A percentile compares a stretch with the other conserved stretches of the same genome.
Conservation (phyloP, 1,140 invertebrate genomes). For the Drosophila varians region DNA sequence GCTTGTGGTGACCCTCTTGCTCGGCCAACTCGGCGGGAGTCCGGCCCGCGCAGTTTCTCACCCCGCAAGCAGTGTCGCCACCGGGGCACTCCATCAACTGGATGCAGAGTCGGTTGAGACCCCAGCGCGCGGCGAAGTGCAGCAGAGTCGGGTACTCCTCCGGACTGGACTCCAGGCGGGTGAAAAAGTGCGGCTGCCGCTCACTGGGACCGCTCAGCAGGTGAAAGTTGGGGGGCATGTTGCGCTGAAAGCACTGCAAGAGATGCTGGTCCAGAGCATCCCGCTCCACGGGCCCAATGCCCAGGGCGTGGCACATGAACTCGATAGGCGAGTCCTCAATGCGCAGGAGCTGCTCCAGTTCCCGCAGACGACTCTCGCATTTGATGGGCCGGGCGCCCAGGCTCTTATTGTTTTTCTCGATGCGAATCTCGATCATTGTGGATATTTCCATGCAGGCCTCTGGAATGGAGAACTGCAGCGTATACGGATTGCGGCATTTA, state of each 20-base stretch:
- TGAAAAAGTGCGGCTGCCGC: conserved; percentile 80
- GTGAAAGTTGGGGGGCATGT: conserved; percentile 91
- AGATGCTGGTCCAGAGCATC: conserved; percentile 93
- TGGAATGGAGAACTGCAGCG: conserved; percentile 91
- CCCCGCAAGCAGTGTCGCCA: conserved; percentile 90
- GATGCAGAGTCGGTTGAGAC: conserved; percentile 91
- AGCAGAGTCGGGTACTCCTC: conserved; percentile 94
- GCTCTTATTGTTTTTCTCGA: conserved; percentile 90
- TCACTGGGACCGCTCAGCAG: conserved; percentile 86
- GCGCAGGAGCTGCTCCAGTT: conserved; percentile 91
- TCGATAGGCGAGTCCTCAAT: conserved; percentile 91
- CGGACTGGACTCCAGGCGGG: conserved; percentile 83
- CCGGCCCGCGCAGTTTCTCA: conserved; percentile 90
- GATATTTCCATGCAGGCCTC: conserved; percentile 92
- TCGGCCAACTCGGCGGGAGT: conserved; percentile 92
- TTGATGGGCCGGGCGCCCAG: conserved; percentile 92
- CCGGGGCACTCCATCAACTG: conserved; percentile 93
- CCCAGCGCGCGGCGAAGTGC: conserved; percentile 94
- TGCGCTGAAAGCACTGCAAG: conserved; percentile 91
- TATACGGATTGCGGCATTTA: conserved; percentile 92
- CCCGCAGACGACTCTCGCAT: conserved; percentile 91
- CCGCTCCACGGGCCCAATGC: conserved; percentile 89
- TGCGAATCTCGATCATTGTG: conserved; percentile 90
- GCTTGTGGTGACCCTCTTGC: conserved; percentile 87
- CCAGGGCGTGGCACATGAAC: conserved; percentile 94